These are phyloP conservation scores for Brenthis daphne DNA, from an alignment of 2,888 invertebrate genomes.

Conservation along the genomic window DNA sequence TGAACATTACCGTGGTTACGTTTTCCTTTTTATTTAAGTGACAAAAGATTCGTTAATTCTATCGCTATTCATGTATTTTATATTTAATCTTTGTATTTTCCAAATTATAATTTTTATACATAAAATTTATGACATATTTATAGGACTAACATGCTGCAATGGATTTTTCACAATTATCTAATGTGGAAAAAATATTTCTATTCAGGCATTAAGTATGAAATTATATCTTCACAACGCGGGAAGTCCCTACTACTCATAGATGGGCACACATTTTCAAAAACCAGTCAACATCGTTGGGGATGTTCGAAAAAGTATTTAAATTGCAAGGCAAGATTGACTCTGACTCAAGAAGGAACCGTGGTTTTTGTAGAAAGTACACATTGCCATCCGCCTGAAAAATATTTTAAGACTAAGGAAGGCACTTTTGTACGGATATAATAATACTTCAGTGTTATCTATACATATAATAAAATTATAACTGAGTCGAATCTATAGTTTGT, in stretches of 20 bases:
- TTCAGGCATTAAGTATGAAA: slow-evolving; percentile 42
- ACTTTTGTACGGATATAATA: too few relatives aligned
- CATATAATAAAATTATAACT: background rate
- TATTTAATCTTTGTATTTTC: too few relatives aligned
- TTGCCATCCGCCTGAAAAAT: slow-evolving; percentile 35
- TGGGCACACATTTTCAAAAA: slow-evolving; percentile 49
- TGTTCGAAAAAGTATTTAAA: slow-evolving; percentile 39
- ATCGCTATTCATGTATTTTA: too few relatives aligned
- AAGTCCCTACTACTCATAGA: slow-evolving; percentile 42
- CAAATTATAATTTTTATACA: too few relatives aligned
- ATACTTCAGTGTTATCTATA: background rate
- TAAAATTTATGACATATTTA: too few relatives aligned
- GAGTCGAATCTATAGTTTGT: too few relatives aligned
- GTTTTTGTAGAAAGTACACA: slow-evolving; percentile 32
- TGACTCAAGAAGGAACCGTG: slow-evolving; percentile 37
- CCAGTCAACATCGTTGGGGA: slow-evolving; percentile 41
- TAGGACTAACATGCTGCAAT: too few relatives aligned
- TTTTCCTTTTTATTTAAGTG: too few relatives aligned
- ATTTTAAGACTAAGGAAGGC: slow-evolving; percentile 1
- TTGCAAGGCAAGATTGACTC: slow-evolving; percentile 49
- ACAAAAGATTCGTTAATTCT: too few relatives aligned
- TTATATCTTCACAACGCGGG: slow-evolving; percentile 46
- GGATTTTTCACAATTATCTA: too few relatives aligned
- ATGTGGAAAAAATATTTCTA: background rate
- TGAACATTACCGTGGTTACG: too few relatives aligned